Evolutionary conservation across 2,797 vertebrate genomes (phyloP), one percentile per base, ranked within the genome.

Genomic region (Mus minutoides): DNA sequence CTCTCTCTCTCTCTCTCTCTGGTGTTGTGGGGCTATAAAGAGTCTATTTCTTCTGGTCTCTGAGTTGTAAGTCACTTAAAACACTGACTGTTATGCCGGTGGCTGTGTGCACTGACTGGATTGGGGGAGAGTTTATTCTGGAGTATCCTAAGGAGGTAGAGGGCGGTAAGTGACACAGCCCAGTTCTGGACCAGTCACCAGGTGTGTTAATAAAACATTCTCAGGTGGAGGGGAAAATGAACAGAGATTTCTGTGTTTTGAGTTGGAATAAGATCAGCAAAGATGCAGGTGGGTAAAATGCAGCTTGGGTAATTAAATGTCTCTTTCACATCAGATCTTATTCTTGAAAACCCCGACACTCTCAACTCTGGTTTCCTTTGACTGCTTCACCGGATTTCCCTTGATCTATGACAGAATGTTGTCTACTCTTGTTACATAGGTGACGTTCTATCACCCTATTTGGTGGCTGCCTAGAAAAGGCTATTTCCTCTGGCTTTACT

Each of bases 231-330:
- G 92, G 90, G 85, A 96, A 96, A 52, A 64, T n/a, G 52, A 92
- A 96, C 82, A 86, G 76, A 60, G 79, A 54, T 97, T 92, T 96
- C 6, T 86, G 29, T 96, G 93, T 97, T 88, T 46, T 95, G 82
- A 91, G 43, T 95, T 85, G 78, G 77, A 62, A 87, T 80, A 73
- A 96, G 83, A 80, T 69, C 94, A 94, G 49, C 77, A 86, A 86
- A 46, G 85, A 26, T 85, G 31, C 94, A 67, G 93, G 73, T 75
- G 56, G 75, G 54, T 37, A 89, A 69, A 89, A 89, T 89, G 69
- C 49, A 95, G 95, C 52, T 82, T 95, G 79, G n/a, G 34, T 95
- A 95, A 92, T 60, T 94, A 80, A 86, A 75, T 79, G 69, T 91
- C 71, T 78, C 71, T 93, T 77, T 97, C 87, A 90, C 37, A 56